Evolutionary conservation across 92 coral and sea anemone species (phyloP).

Genomic region (Pocillopora meandrina): DNA sequence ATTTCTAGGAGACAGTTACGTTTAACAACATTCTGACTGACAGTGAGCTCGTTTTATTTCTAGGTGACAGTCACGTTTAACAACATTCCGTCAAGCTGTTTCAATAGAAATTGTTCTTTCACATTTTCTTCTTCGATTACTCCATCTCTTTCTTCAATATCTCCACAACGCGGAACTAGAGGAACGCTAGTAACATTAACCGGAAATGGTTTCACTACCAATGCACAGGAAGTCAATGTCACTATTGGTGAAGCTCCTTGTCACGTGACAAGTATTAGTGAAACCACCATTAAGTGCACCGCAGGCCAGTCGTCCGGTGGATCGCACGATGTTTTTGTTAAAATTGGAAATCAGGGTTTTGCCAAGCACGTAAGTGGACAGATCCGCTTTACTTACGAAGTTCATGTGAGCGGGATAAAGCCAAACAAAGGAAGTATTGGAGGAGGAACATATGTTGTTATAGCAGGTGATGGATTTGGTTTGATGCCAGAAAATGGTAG

Average conservation of each 20-base stretch:
- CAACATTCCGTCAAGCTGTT: constrained; percentile 78
- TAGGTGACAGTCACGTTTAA: constrained; percentile 77
- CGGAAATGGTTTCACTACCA: constrained; percentile 75
- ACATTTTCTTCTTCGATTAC: constrained; percentile 50
- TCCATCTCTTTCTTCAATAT: constrained; percentile 56
- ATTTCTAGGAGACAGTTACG: constrained; percentile 68
- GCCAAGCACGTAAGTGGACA: constrained; percentile 49
- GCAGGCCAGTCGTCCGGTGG: constrained; percentile 68
- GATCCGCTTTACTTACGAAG: constrained; percentile 39
- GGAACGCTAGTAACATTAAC: constrained; percentile 63
- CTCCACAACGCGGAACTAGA: constrained; percentile 56
- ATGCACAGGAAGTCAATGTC: constrained; percentile 57
- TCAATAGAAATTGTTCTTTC: constrained; percentile 66
- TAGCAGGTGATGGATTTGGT: constrained; percentile 76
- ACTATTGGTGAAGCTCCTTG: constrained; percentile 67
- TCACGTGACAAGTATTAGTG: constrained; percentile 57
- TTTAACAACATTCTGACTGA: constrained; percentile 48
- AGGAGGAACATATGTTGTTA: constrained; percentile 65
- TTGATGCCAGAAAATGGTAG: constrained; percentile 23
- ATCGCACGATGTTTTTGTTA: constrained; percentile 39
- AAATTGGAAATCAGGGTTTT: constrained; percentile 54
- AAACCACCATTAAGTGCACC: constrained; percentile 56
- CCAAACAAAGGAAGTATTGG: constrained; percentile 64
- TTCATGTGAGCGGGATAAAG: constrained; percentile 35
- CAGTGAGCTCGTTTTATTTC: neutral